Evolutionary conservation across 2,888 invertebrate species (phyloP).

Genomic region (Maniola hyperantus): DNA sequence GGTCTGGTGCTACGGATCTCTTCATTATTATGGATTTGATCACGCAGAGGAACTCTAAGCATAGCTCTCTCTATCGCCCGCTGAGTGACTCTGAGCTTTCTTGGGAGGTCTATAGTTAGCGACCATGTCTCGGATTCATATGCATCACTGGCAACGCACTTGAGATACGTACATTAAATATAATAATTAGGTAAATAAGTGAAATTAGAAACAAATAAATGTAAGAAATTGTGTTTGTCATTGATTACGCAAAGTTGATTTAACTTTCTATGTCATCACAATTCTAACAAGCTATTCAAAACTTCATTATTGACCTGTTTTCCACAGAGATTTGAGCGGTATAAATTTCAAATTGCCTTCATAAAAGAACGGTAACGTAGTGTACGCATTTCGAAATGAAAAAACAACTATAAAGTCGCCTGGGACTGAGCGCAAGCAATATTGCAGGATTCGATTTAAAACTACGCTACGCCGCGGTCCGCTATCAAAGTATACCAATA

Average conservation of each 20-base stretch:
- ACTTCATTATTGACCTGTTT: conserved; percentile 28
- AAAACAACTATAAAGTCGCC: conserved; percentile 59
- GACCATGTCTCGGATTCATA: too few species aligned
- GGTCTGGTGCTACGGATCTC: too few species aligned
- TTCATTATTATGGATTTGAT: too few species aligned
- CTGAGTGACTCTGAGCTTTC: too few species aligned
- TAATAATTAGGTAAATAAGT: too few species aligned
- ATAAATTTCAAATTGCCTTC: conserved; percentile 57
- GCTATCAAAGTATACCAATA: conserved; percentile 45
- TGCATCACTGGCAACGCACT: too few species aligned
- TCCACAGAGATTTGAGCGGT: conserved; percentile 40
- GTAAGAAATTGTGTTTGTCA: not conserved
- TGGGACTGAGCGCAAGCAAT: conserved; percentile 62
- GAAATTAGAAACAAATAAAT: too few species aligned
- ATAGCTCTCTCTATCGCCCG: too few species aligned
- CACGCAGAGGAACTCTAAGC: too few species aligned
- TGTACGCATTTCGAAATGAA: conserved; percentile 58
- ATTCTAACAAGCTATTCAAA: conserved; percentile 15
- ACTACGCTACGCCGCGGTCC: conserved; percentile 55
- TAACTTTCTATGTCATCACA: conserved; percentile 1
- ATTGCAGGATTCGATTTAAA: conserved; percentile 73
- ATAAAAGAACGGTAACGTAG: conserved; percentile 51
- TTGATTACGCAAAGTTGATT: not conserved
- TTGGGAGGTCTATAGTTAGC: too few species aligned
- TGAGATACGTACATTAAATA: too few species aligned